These are phyloP conservation scores for Noctua janthina DNA, from an alignment of 2,888 invertebrate species.

Conservation along the genomic window DNA sequence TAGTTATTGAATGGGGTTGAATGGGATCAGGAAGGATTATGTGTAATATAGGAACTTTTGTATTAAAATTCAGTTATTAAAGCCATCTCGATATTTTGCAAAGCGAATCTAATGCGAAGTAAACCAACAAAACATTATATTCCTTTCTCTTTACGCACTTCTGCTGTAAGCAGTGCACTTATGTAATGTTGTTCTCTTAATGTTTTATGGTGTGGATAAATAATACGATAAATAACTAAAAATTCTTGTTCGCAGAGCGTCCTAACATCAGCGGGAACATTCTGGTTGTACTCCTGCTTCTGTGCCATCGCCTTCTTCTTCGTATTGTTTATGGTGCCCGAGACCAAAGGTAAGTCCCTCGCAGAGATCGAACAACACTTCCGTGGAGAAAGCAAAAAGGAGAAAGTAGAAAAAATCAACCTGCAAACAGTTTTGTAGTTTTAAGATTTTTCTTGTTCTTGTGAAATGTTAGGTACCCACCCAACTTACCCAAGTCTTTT, in stretches of 20 bases:
- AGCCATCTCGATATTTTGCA: neutral
- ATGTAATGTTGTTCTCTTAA: neutral
- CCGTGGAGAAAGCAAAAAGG: conserved; percentile 72
- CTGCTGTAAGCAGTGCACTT: neutral
- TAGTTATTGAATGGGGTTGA: too few species aligned
- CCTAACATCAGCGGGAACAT: conserved; percentile 89
- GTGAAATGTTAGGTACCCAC: too few species aligned
- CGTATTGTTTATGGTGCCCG: conserved; percentile 90
- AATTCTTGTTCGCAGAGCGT: conserved; percentile 72
- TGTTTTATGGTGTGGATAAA: neutral
- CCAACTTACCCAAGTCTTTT: neutral
- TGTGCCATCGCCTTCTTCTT: conserved; percentile 89
- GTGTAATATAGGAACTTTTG: too few species aligned
- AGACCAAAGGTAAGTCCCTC: conserved; percentile 93
- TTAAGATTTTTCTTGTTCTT: neutral
- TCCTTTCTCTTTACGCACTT: neutral
- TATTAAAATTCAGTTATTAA: too few species aligned
- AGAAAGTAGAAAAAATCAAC: conserved; percentile 69
- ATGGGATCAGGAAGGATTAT: too few species aligned
- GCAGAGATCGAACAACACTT: conserved; percentile 91
- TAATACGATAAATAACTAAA: neutral
- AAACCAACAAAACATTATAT: neutral
- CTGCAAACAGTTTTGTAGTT: conserved; percentile 71
- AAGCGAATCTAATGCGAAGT: neutral
- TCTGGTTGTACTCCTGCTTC: conserved; percentile 90